Evolutionary conservation across 2,113 vertebrate species (phyloP).

Genomic region (Meriones unguiculatus): DNA sequence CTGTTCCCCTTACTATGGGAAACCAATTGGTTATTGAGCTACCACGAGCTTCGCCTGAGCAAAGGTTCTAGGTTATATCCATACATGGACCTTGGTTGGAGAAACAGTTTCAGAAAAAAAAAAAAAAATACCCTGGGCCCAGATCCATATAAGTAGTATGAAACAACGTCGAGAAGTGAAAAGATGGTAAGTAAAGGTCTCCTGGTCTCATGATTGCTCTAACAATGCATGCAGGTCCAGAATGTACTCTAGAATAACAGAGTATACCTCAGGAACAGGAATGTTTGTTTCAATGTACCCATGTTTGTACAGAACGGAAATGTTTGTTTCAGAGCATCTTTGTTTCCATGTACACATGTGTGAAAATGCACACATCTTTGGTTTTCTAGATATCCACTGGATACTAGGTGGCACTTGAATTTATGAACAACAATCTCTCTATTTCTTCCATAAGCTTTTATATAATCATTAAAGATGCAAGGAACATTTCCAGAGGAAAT

Average conservation of each 20-base stretch:
- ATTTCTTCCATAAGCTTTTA: not conserved
- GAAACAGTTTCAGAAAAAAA: too few species aligned
- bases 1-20: too few species aligned
- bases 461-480: not conserved
- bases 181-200: not conserved
- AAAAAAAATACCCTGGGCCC: too few species aligned
- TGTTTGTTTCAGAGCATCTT: not conserved
- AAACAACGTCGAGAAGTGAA: not conserved
- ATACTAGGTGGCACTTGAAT: not conserved
- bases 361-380: too few species aligned
- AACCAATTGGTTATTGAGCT: too few species aligned
- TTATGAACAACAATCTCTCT: not conserved
- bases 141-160: not conserved
- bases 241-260: not conserved
- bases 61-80: too few species aligned
- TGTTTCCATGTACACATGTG: not conserved
- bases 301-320: not conserved
- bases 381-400: not conserved
- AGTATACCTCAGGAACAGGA: not conserved
- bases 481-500: not conserved
- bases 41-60: too few species aligned
- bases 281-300: too few species aligned
- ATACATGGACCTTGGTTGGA: too few species aligned
- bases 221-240: too few species aligned
- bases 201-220: not conserved